These are phyloP conservation scores for Danio rerio DNA, from an alignment of 2,113 vertebrate species.

Conservation along the genomic window DNA sequence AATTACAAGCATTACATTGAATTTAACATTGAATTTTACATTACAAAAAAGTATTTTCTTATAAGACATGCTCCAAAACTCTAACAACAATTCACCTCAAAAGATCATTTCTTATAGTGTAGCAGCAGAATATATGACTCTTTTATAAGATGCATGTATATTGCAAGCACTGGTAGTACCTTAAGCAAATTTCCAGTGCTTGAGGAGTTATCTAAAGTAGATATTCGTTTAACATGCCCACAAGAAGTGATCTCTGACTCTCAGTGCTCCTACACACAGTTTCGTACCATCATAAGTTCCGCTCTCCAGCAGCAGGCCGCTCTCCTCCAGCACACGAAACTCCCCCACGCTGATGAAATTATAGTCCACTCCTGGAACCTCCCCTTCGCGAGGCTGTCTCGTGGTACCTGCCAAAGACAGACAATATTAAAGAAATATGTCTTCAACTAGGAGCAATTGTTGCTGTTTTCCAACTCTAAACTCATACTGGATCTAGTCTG, in stretches of 20 bases:
- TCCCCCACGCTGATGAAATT: slow-evolving; percentile 98
- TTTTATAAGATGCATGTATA: neutral
- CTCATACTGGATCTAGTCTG: too few relatives aligned
- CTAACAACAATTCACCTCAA: too few relatives aligned
- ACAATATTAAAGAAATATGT: neutral
- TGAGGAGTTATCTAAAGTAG: too few relatives aligned
- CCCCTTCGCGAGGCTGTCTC: slow-evolving; percentile 95
- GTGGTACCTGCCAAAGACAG: slow-evolving; percentile 88
- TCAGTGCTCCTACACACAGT: slow-evolving; percentile 24
- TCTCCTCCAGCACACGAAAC: slow-evolving; percentile 93
- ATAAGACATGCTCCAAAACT: too few relatives aligned
- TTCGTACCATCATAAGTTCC: slow-evolving; percentile 93
- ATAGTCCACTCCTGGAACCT: slow-evolving; percentile 97
- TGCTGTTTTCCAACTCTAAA: too few relatives aligned
- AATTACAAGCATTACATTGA: too few relatives aligned
- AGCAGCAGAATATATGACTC: neutral
- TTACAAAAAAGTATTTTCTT: too few relatives aligned
- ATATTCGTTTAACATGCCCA: slow-evolving; percentile 24
- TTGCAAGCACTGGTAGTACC: neutral
- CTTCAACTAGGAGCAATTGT: too few relatives aligned
- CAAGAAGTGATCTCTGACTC: slow-evolving; percentile 21
- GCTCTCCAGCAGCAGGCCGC: slow-evolving; percentile 93
- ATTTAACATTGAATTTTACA: too few relatives aligned
- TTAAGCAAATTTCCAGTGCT: neutral
- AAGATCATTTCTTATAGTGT: too few relatives aligned